Evolutionary conservation across 2,113 vertebrate genomes (phyloP).

Genomic region (Pelobates fuscus): DNA sequence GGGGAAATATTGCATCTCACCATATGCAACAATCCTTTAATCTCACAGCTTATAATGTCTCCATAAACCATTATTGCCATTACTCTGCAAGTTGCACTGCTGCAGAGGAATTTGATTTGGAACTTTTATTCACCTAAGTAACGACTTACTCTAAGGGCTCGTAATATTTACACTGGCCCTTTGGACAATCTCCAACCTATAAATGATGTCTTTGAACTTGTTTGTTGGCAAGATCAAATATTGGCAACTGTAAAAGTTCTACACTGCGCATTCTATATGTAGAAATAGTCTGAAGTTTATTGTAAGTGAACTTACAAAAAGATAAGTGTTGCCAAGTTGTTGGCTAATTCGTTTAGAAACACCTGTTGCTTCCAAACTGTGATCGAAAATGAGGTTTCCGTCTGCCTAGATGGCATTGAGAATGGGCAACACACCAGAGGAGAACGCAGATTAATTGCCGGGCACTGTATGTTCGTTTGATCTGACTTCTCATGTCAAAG

Average conservation of each 20-base stretch:
- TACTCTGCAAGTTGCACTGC: no score
- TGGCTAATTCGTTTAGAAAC: slow-evolving; percentile 7
- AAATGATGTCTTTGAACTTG: slow-evolving; percentile 5
- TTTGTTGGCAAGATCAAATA: not conserved
- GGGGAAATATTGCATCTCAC: no score
- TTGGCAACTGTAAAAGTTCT: slow-evolving; percentile 15
- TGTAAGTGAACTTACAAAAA: slow-evolving; percentile 15
- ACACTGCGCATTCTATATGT: not conserved
- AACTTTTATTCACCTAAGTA: no score
- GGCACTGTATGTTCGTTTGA: slow-evolving; percentile 6
- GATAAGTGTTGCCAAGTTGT: not conserved
- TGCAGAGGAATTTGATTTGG: no score
- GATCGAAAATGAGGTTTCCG: not conserved
- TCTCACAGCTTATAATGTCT: not conserved
- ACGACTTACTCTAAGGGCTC: not conserved
- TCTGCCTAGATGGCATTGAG: slow-evolving; percentile 6
- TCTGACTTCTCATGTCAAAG: slow-evolving; percentile 18
- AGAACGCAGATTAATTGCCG: slow-evolving; percentile 19
- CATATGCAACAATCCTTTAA: no score
- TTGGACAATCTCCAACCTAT: not conserved
- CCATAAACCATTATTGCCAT: no score
- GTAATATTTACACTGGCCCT: slow-evolving; percentile 5
- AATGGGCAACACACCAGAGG: not conserved
- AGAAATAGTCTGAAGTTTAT: not conserved
- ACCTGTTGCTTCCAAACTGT: not conserved